Evolutionary conservation across 2,113 vertebrate genomes (phyloP), one percentile per base, ranked within the genome.

Genomic region (Prionailurus bengalensis): DNA sequence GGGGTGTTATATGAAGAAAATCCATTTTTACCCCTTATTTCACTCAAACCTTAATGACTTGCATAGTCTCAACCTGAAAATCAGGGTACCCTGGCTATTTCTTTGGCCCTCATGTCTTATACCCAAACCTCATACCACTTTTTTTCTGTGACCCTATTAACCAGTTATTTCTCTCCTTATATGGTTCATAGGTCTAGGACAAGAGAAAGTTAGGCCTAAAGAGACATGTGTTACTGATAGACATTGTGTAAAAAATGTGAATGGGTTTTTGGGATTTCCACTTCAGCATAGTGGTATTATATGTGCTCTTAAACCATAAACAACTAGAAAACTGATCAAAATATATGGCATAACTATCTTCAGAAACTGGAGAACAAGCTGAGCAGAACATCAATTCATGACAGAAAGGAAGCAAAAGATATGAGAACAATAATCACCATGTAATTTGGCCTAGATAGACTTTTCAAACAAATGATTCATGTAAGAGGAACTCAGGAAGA

Each of bases 11-110:
- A 16, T 85, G 12, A 76, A n/a, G 5, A 87, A 10, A 66, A 66
- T 79, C 7, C 1, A 48, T 61, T 91, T 65, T 76, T 12, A 78
- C 21, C 27, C 33, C 25, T 73, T 53, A n/a, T 39, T 88, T 95
- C 3, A 66, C 23, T 94, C 1, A 51, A 42, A n/a, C 12, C 21
- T 76, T 82, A 21, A 33, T 53, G 29, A 63, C 58, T 65, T 65
- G 3, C 6, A 55, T 16, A 83, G 7, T 0, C 5, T 89, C 48
- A 78, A 31, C 2, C 6, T 76, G 14, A 74, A 81, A 63, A 70
- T 39, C 4, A n/a, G 1, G 4, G 13, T 27, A 11, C 0, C 4
- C n/a, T 79, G 7, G 1, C 27, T n/a, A 58, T 29, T 55, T 71
- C 27, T 13, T 27, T 65, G 39, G 58, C 4, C 33, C 42, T 70